Base-by-base conservation (phyloP, 2,113 vertebrate genomes). In the Corythornis madagascariensis region DNA sequence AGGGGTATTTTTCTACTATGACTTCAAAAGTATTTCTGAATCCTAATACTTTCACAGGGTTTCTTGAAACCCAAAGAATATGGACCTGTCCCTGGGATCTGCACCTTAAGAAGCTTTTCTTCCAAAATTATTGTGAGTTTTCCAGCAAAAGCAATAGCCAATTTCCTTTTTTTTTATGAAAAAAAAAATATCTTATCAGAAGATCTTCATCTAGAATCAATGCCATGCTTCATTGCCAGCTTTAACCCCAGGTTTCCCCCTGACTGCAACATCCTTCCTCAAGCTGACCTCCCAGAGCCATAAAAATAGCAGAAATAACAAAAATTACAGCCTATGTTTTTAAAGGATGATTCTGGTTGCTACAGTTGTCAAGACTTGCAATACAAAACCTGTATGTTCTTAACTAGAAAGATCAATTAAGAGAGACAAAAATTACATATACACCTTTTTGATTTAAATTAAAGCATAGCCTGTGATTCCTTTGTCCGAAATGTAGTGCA, bases 391-490 rank as follows among this genome's bases (percentile, higher is more conserved):
- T 48, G 13, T 10, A 24, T 25, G 7, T 57, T 76, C 31, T 73
- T 59, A 73, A 59, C 7, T 16, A 63, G 25, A 53, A 26, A 88
- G 67, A 48, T 14, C 24, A 40, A 5, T 35, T 72, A n/a, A 45
- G 33, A 56, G 16, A 65, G 26, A 24, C 2, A 33, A 50, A 88
- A 88, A 40, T 24, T 13, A 8, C 15, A 55, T 3, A 2, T 8
- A 11, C 4, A 64, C 10, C 2, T 48, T 81, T 57, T 69, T 69
- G 0, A 69, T 48, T 35, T 33, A 42, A n/a, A 31, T 50, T 93
- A 79, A 28, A 29, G 5, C 3, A 3, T 6, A 0, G 0, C 4
- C n/a, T 50, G 48, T 26, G 16, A 21, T 75, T 61, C 84, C 67
- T 79, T 38, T 75, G 33, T 61, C 26, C 3, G 69, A 80, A 92